Evolutionary conservation across 2,888 invertebrate genomes (phyloP), one percentile per base, ranked within the genome.

Genomic region (Loripinus fragilis): DNA sequence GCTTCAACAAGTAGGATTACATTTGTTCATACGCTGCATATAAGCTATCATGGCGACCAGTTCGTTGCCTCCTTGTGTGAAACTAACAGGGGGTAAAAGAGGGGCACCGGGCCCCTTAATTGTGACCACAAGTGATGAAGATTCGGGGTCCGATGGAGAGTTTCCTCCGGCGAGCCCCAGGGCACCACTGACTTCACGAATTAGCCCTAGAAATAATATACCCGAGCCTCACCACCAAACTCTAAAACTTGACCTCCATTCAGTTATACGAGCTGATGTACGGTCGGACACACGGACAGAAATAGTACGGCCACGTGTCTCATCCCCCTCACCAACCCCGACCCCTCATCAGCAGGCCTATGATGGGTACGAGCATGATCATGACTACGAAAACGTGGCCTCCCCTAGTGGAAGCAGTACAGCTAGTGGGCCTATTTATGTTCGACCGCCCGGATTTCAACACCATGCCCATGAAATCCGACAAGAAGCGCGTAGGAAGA

Each of bases 391-490:
- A 55, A 90, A 89, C 75, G 89, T 90, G 15, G 88, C 89, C 30
- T 92, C 92, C 0, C 92, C 92, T 0, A 87, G 87, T 76, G 87
- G 87, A n/a, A 92, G 92, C 69, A 92, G 92, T 74, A 92, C 92
- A 2, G 91, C 92, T 5, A 93, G 92, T 81, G 93, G 92, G 10
- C 92, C 92, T 0, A 88, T 90, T 15, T 93, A 93, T 84, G 88
- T 92, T 7, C 83, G 93, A 52, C 92, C 91, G 17, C 92, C 92
- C 10, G 93, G 93, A 20, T 93, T 93, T 73, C 87, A 85, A 35
- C 90, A 91, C 38, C 93, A 93, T 78, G 93, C 92, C n/a, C 93
- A 93, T 69, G 90, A 91, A 74, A 88, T 92, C 65, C 82, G 80
- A 60, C 76, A 75, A 65, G 84, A 77, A 55, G 25, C 42, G 2